These are phyloP conservation scores for Sapajus apella DNA, from an alignment of 2,113 vertebrate genomes.

Conservation along the genomic window DNA sequence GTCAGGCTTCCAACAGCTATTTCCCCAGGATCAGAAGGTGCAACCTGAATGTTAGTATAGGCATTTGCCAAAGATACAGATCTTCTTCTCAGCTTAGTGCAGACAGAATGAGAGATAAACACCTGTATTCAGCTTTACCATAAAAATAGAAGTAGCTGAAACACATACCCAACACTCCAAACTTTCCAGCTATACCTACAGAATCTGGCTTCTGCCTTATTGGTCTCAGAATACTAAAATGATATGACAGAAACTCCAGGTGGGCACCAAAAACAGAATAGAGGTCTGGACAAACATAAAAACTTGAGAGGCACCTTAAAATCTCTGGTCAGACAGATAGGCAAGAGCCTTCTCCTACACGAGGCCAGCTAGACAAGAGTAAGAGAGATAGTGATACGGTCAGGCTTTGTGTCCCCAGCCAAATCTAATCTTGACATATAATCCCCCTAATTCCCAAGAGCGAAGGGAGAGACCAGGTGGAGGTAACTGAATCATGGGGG, in stretches of 20 bases:
- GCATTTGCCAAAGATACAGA: neutral
- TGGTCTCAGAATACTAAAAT: neutral
- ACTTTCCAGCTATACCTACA: neutral
- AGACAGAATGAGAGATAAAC: neutral
- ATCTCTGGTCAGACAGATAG: neutral
- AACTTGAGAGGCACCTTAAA: neutral
- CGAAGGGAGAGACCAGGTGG: too few relatives aligned
- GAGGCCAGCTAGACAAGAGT: neutral
- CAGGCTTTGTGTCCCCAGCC: too few relatives aligned
- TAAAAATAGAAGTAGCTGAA: neutral
- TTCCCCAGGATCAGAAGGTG: neutral
- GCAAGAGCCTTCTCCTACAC: neutral
- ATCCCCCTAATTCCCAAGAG: too few relatives aligned
- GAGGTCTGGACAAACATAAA: neutral
- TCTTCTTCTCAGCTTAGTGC: neutral
- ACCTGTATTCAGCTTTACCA: neutral
- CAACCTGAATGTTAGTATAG: neutral
- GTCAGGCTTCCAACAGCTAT: neutral
- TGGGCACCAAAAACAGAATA: neutral
- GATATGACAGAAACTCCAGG: neutral
- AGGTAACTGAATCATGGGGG: too few relatives aligned
- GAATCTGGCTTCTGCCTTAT: neutral
- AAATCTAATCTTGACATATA: too few relatives aligned
- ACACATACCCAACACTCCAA: neutral
- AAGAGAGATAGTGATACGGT: neutral